Conservation (phyloP, 2,797 vertebrate genomes). For the Pangasius djambal region DNA sequence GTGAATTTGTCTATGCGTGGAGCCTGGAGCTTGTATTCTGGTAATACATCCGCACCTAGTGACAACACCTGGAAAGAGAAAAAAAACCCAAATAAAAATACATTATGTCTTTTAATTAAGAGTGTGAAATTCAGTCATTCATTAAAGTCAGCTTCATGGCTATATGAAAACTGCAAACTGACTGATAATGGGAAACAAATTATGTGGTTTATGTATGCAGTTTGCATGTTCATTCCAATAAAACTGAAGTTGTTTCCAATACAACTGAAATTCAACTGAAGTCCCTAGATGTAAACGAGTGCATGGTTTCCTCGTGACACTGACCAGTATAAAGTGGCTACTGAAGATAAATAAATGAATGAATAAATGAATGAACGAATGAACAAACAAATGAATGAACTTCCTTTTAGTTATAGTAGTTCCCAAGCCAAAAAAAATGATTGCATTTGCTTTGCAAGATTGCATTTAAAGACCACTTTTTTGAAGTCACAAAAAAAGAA, state of each 20-base stretch:
- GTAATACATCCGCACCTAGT: constrained; percentile 94
- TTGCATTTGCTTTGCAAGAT: neutral
- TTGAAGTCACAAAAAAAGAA: neutral
- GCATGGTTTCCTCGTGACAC: neutral
- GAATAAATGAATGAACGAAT: neutral
- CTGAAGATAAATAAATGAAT: neutral
- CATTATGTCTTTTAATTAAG: neutral
- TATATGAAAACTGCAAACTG: neutral
- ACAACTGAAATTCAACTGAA: neutral
- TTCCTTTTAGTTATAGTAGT: neutral
- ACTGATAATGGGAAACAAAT: constrained; percentile 5
- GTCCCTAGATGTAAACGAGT: neutral
- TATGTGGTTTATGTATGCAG: neutral
- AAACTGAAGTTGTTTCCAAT: neutral
- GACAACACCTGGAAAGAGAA: constrained; percentile 85
- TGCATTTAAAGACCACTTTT: neutral
- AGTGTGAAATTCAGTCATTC: neutral
- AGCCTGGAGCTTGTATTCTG: constrained; percentile 97
- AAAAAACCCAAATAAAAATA: neutral
- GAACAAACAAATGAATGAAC: neutral
- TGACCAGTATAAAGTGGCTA: neutral
- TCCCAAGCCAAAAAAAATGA: neutral
- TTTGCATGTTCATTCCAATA: neutral
- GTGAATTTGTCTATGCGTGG: constrained; percentile 97
- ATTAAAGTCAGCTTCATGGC: neutral